A percentile compares a stretch with the other conserved stretches of the same genome.
phyloP scores from a whole-genome alignment of 1,140 invertebrate genomes.

The Tachypleus tridentatus region DNA sequence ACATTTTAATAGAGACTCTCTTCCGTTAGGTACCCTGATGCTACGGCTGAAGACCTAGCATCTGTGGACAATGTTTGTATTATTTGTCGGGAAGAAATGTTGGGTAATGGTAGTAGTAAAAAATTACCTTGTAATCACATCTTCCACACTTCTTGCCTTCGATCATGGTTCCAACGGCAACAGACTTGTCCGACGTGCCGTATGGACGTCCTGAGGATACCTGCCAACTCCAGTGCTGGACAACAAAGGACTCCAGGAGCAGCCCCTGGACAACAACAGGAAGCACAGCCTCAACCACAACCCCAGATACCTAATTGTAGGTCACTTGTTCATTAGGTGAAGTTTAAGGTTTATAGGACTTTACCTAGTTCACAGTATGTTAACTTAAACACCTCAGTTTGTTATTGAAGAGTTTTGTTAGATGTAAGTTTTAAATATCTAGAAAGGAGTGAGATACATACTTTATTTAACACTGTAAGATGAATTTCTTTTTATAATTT shows the following conservation, averaged over 20 bases:
- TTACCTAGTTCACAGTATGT: too few species aligned
- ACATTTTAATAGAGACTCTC: neutral
- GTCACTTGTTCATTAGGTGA: too few species aligned
- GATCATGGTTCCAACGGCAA: conserved; percentile 98
- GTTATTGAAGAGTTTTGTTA: too few species aligned
- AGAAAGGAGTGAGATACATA: too few species aligned
- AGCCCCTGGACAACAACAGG: conserved; percentile 6
- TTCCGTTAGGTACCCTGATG: conserved; percentile 63
- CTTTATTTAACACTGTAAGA: too few species aligned
- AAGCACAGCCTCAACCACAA: conserved; percentile 3
- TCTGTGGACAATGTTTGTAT: conserved; percentile 97
- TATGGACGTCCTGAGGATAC: conserved; percentile 77
- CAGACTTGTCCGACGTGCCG: conserved; percentile 99
- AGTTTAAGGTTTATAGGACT: too few species aligned
- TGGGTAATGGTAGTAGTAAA: conserved; percentile 55
- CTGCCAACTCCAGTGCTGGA: conserved; percentile 24
- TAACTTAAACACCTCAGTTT: too few species aligned
- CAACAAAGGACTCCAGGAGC: conserved; percentile 9
- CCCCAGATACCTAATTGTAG: neutral
- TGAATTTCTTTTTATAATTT: too few species aligned
- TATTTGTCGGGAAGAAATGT: conserved; percentile 92
- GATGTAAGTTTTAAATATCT: too few species aligned
- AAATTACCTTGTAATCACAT: conserved; percentile 99
- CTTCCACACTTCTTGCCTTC: conserved; percentile 94
- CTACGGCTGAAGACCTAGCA: conserved; percentile 83